Conservation (phyloP, 2,888 invertebrate species). For the Himalopsyche tibetana region DNA sequence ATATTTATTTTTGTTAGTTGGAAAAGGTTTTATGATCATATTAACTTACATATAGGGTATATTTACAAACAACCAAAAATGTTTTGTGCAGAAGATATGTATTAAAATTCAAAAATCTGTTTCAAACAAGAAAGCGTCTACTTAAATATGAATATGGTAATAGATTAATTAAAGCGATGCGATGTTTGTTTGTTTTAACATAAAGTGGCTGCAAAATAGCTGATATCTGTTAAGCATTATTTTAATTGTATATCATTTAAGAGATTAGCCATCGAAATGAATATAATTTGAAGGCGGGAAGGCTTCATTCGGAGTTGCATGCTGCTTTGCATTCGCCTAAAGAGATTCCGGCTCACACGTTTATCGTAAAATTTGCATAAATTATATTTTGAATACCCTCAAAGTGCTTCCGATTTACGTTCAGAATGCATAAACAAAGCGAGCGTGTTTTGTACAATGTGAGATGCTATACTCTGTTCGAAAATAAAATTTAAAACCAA, state of each 20-base stretch:
- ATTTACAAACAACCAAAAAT: too few species aligned
- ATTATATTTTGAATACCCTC: slow-evolving; percentile 49
- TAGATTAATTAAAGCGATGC: background rate
- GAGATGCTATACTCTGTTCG: background rate
- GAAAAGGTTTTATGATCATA: too few species aligned
- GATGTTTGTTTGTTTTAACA: background rate
- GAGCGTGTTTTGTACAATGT: slow-evolving; percentile 19
- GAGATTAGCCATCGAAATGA: slow-evolving; percentile 50
- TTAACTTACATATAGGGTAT: too few species aligned
- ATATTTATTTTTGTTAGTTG: too few species aligned
- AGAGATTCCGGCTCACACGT: slow-evolving; percentile 50
- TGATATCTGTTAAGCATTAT: slow-evolving; percentile 16
- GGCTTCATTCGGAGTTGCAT: slow-evolving; percentile 41
- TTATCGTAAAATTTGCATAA: slow-evolving; percentile 56
- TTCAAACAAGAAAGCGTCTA: background rate
- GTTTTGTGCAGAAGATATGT: too few species aligned
- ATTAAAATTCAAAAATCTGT: background rate
- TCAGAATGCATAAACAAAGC: slow-evolving; percentile 14
- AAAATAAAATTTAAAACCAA: background rate
- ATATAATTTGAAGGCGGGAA: slow-evolving; percentile 54
- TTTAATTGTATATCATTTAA: slow-evolving; percentile 58
- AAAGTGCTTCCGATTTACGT: slow-evolving; percentile 48
- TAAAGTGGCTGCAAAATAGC: background rate
- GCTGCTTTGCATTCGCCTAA: slow-evolving; percentile 30
- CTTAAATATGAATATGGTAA: background rate